phyloP scores from a whole-genome alignment of 2,888 invertebrate species.

The Dryobotodes eremita region DNA sequence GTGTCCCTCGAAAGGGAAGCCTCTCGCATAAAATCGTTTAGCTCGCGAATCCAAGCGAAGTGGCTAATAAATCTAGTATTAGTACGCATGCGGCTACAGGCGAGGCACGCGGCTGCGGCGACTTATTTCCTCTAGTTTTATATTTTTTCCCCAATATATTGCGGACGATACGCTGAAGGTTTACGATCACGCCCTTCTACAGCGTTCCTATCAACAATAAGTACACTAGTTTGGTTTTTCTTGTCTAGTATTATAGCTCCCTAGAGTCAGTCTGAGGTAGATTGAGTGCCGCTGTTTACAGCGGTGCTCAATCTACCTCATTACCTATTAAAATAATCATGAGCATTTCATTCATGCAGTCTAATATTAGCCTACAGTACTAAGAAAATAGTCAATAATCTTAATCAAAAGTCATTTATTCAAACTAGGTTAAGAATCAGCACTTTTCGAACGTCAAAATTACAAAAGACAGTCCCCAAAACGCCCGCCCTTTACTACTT shows the following conservation, averaged over 20 bases:
- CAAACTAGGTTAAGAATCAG: not conserved
- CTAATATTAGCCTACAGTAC: not conserved
- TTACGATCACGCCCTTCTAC: constrained; percentile 19
- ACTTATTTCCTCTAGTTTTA: constrained; percentile 22
- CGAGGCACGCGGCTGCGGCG: not conserved
- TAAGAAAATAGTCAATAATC: not conserved
- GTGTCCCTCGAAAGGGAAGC: not conserved
- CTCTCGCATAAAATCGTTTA: constrained; percentile 27
- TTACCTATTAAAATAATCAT: not conserved
- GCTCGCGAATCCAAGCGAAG: constrained; percentile 6
- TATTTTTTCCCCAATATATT: constrained; percentile 17
- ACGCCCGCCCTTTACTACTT: not conserved
- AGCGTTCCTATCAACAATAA: constrained; percentile 13
- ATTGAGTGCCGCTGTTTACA: not conserved
- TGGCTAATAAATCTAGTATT: constrained; percentile 24
- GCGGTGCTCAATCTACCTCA: no score
- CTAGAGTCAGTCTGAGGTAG: no score
- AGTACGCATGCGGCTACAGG: not conserved
- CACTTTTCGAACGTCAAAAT: not conserved
- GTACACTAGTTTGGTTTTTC: not conserved
- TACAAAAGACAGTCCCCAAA: not conserved
- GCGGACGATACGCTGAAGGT: not conserved
- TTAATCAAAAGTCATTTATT: not conserved
- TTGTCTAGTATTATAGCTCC: not conserved
- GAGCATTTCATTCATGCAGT: not conserved